phyloP scores from a whole-genome alignment of 2,888 invertebrate species.

The Heliconius hortense region DNA sequence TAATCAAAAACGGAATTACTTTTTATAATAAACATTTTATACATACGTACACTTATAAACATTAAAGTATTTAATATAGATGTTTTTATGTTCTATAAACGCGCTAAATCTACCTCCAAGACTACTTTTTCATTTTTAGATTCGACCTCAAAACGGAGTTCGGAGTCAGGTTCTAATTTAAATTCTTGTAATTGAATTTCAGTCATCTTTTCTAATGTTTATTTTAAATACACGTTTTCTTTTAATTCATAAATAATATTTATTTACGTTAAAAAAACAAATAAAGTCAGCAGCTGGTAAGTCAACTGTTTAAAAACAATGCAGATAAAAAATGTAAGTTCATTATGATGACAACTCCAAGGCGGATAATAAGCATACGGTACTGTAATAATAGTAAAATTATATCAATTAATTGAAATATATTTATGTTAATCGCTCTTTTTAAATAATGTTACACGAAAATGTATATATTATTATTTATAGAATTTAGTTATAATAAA shows the following conservation, averaged over 20 bases:
- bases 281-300: not conserved
- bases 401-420: not conserved
- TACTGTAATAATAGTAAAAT: too few relatives aligned
- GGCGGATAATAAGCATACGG: too few relatives aligned
- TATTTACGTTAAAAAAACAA: conserved; percentile 4
- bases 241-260: conserved; percentile 6
- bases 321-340: not conserved
- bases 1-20: conserved; percentile 59
- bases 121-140: conserved; percentile 91
- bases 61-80: not conserved
- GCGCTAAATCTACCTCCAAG: conserved; percentile 81
- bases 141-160: conserved; percentile 97
- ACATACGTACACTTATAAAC: not conserved
- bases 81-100: not conserved
- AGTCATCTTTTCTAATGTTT: conserved; percentile 59
- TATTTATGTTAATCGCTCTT: not conserved
- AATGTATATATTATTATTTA: not conserved
- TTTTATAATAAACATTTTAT: not conserved
- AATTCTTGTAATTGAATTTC: conserved; percentile 85
- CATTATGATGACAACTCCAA: not conserved
- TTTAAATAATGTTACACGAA: not conserved
- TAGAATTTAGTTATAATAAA: not conserved
- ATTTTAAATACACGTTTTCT: not conserved
- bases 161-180: conserved; percentile 92
- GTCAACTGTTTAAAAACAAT: conserved; percentile 14